Evolutionary conservation across 2,888 invertebrate species (phyloP), one percentile per base, ranked within the genome.

Genomic region (Chalcosyrphus nemorum): DNA sequence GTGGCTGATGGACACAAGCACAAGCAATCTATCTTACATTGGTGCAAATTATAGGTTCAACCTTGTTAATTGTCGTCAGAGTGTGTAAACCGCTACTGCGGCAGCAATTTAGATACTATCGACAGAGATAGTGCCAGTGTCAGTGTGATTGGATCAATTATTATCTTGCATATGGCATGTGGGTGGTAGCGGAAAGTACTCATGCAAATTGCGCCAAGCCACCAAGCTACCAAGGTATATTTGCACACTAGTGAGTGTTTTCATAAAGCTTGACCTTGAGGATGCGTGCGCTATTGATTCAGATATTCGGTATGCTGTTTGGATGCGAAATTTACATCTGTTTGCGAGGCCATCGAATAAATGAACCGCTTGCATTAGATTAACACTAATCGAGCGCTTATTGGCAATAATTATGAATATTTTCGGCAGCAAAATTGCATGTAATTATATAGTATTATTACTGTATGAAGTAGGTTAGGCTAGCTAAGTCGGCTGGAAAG

Each of bases 31-130:
- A 24, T 47, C 24, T 52, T 21, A 50, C 38, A 52, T 52, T 61
- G 41, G 29, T 61, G 61, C 72, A 72, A 52, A 41, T 32, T 61
- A 52, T 61, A 52, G 50, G 21, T 13, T 52, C 52, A 19, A 72
- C 72, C 72, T 72, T 72, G 61, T 19, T 50, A 47, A 59, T 71
- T 47, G 70, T 19, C n/a, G n/a, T n/a, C n/a, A n/a, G n/a, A n/a
- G n/a, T n/a, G n/a, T n/a, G n/a, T n/a, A n/a, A 45, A 45, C 45
- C 19, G 19, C 19, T 11, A 24, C 2, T 38, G 38, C 38, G 57
- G 17, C n/a, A 38, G 21, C 38, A 57, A 57, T 57, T 57, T 57
- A 21, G 19, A 57, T 38, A 13, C n/a, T 19, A 56, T 56, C 56
- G 35, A 35, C n/a, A 29, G 5, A 35, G 56, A 11, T 19, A 21